Base-by-base conservation (phyloP, 2,113 vertebrate genomes). In the Patagioenas fasciata region DNA sequence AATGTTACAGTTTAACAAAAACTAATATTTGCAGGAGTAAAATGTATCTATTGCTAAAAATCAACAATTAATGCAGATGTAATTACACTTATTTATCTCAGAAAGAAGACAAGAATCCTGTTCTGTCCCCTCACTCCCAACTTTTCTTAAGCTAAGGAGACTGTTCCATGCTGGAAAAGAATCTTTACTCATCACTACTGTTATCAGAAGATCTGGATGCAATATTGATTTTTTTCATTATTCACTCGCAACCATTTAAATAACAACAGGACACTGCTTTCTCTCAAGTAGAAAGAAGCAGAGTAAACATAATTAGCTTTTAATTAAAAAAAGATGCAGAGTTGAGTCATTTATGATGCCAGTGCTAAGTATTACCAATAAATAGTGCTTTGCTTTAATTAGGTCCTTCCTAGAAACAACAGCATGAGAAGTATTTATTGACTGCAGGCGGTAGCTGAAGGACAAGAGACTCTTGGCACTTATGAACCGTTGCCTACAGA, bases 271-370 rank as follows among this genome's bases (percentile, higher is more conserved):
- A 88, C 94, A 93, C 57, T 93, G 60, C 56, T 60, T 80, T 80
- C 58, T 34, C n/a, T 77, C 20, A 72, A 82, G 50, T 5, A 85
- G 54, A 89, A 67, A 64, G 20, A 57, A 69, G 38, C 44, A 87
- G 42, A 87, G 66, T 80, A 96, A 96, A 96, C 60, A 85, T 34
- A 82, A 90, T 91, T 62, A 93, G 16, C 19, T 88, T 94, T 71
- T 83, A 90, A 93, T 96, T 91, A 3, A 48, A 91, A 91, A 86
- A 91, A 25, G 18, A 88, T 58, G 32, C 31, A 13, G 42, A 93
- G 62, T 95, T 47, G 13, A 80, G 79, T 62, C 0, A 74, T 80
- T 93, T 91, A 88, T 56, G 36, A 91, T 50, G 57, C 7, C 23
- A 78, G 64, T 50, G 64, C 44, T 61, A 79, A 10, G 4, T 29